Conservation (phyloP, 1,140 invertebrate genomes). For the Homarus americanus region DNA sequence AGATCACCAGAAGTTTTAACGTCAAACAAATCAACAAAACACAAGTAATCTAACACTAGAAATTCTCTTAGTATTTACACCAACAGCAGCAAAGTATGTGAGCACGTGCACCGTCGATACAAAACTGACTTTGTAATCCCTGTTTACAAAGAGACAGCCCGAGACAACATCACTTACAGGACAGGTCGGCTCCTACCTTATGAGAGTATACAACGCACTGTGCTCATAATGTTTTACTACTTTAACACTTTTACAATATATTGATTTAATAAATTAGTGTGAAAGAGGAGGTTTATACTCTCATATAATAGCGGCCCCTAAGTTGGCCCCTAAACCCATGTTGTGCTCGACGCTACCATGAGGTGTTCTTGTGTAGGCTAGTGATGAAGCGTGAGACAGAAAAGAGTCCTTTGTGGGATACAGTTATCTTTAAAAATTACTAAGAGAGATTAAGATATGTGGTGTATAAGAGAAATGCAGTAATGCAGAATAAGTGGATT, state of each 20-base stretch:
- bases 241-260: neutral
- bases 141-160: slow-evolving; percentile 1
- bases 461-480: neutral
- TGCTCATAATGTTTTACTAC: neutral
- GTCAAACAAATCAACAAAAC: slow-evolving; percentile 70
- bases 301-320: neutral
- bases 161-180: neutral
- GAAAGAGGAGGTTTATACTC: neutral
- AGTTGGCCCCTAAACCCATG: neutral
- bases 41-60: slow-evolving; percentile 63
- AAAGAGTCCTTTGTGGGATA: too few relatives aligned
- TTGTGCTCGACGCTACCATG: neutral
- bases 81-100: slow-evolving; percentile 54
- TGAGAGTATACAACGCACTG: neutral
- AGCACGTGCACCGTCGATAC: slow-evolving; percentile 30
- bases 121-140: neutral
- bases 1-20: slow-evolving; percentile 57
- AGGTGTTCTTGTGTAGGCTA: slow-evolving; percentile 7
- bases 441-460: slow-evolving; percentile 5
- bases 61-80: slow-evolving; percentile 61
- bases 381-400: neutral
- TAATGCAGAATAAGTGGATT: neutral
- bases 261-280: neutral
- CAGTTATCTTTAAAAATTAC: neutral
- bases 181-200: neutral